Base-by-base conservation (phyloP, 2,888 invertebrate genomes). In the Hydropsyche betteni region DNA sequence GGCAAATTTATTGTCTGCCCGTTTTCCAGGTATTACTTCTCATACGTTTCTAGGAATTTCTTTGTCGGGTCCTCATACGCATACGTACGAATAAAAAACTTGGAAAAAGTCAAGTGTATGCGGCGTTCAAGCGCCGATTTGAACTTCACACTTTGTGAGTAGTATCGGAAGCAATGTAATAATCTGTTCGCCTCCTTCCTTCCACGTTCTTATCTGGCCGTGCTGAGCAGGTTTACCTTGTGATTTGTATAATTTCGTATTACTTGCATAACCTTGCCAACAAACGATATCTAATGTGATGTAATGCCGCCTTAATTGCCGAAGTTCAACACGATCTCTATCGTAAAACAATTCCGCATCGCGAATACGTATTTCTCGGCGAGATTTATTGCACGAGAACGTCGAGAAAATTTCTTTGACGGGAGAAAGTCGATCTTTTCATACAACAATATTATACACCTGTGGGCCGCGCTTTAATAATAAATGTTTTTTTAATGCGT, bases 11-110 rank as follows among this genome's bases (percentile, higher is more conserved):
- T 69, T 16, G 51, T 50, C 69, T 24, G 69, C 38, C 69, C 50
- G 44, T 69, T 69, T 69, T 69, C 69, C 69, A 69, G 69, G 69
- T 69, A 69, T 34, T 58, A 24, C 8, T 36, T n/a, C 64, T 64
- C 34, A 10, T 64, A 36, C 10, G 36, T 64, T 64, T 64, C 64
- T 36, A 34, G 64, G 64, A 64, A 58, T 61, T 61, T 72, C 61
- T 72, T 38, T 61, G 58, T 61, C 61, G 61, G 61, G n/a, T 58
- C 50, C 55, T 58, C 50, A 24, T 4, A 58, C 12, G 69, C 34
- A 38, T 61, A 38, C 36, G 5, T 55, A 38, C 24, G 12, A 64
- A 64, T 24, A 24, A 24, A 24, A 24, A 24, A 24, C 24, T 24
- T 24, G 24, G 24, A 24, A 24, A 2, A 2, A 24, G 24, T 24